A percentile compares a stretch with the other conserved stretches of the same genome.
phyloP scores from a whole-genome alignment of 2,888 invertebrate genomes.

The Seira sanloemensis region DNA sequence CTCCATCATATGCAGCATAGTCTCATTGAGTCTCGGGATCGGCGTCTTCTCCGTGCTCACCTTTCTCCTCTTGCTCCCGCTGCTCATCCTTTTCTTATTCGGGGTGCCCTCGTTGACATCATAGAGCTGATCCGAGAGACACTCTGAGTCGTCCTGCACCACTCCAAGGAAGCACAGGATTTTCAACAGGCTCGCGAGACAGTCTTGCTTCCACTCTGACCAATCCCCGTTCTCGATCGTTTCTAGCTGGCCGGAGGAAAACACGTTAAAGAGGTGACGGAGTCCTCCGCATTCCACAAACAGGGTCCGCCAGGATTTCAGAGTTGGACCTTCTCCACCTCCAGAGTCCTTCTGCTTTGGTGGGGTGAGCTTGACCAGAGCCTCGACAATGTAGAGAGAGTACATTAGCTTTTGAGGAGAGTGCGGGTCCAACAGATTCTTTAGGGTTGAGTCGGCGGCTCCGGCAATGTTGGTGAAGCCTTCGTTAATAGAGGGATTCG shows the following conservation, averaged over 20 bases:
- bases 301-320: constrained; percentile 82
- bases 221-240: constrained; percentile 80
- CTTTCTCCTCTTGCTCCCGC: constrained; percentile 75
- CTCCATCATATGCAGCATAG: constrained; percentile 88
- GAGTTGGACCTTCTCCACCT: constrained; percentile 23
- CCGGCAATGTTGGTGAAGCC: constrained; percentile 85
- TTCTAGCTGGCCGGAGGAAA: constrained; percentile 90
- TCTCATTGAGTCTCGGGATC: constrained; percentile 84
- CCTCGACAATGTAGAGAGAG: constrained; percentile 92
- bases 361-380: constrained; percentile 76
- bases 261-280: constrained; percentile 91
- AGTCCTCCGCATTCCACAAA: constrained; percentile 93
- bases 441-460: constrained; percentile 78
- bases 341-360: constrained; percentile 29
- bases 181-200: constrained; percentile 90
- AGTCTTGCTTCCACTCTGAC: constrained; percentile 96
- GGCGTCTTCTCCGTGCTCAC: constrained; percentile 81
- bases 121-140: constrained; percentile 71
- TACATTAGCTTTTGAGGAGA: constrained; percentile 97
- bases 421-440: constrained; percentile 88
- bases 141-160: constrained; percentile 74
- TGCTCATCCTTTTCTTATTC: constrained; percentile 23
- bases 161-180: constrained; percentile 91
- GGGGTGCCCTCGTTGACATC: constrained; percentile 71
- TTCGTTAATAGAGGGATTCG: constrained; percentile 89